phyloP scores from a whole-genome alignment of 2,113 vertebrate species.

The Spilogale gracilis region DNA sequence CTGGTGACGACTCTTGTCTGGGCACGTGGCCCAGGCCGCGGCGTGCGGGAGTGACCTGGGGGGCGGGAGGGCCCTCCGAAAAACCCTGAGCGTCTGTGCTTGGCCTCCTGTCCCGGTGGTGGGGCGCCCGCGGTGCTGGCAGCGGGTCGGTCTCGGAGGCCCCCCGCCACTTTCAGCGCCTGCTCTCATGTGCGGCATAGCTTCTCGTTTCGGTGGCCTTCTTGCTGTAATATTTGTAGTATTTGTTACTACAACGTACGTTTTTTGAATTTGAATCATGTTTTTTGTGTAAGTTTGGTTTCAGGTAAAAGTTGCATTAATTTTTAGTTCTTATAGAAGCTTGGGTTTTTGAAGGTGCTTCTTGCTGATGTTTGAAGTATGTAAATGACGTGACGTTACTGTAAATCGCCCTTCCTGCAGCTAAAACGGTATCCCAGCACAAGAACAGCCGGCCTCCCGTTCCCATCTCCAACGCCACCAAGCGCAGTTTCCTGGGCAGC shows the following conservation, averaged over 20 bases:
- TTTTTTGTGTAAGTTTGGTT: background rate
- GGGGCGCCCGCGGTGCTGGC: no score
- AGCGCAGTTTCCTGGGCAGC: conserved; percentile 92
- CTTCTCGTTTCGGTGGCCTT: background rate
- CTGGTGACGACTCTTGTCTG: background rate
- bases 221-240: background rate
- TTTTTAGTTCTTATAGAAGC: background rate
- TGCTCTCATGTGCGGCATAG: background rate
- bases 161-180: accelerated
- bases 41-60: background rate
- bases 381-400: accelerated
- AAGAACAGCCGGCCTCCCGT: conserved; percentile 91
- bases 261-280: background rate
- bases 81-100: background rate
- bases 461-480: conserved; percentile 93
- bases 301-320: background rate
- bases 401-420: conserved; percentile 81
- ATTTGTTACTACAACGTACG: background rate
- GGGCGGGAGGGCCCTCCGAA: no score
- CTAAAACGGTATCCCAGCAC: conserved; percentile 90
- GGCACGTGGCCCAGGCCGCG: background rate
- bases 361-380: background rate
- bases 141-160: background rate
- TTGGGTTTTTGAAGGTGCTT: background rate
- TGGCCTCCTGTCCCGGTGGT: background rate